Conservation (phyloP, 1,140 invertebrate species). For the Leptopilina clavipes region DNA sequence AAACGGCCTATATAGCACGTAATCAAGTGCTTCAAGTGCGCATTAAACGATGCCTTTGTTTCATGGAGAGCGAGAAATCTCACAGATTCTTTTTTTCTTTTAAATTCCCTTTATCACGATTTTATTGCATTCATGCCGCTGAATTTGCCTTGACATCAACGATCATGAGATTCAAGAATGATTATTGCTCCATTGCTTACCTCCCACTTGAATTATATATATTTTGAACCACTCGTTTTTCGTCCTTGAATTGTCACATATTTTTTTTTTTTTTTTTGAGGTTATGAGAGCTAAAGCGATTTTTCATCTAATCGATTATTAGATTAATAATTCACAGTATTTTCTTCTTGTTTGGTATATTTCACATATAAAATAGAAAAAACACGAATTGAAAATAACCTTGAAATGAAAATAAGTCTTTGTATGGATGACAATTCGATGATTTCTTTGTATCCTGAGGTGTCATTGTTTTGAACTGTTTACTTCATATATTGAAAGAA, state of each 20-base stretch:
- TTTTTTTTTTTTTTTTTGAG: background rate
- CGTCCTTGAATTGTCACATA: background rate
- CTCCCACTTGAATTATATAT: slow-evolving; percentile 15
- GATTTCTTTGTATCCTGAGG: background rate
- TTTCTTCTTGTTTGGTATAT: background rate
- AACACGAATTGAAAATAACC: background rate
- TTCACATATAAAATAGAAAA: slow-evolving; percentile 35
- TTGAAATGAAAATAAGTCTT: background rate
- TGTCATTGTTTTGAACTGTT: slow-evolving; percentile 8
- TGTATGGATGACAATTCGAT: background rate
- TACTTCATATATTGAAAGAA: background rate
- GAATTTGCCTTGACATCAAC: slow-evolving; percentile 38
- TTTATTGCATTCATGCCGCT: background rate
- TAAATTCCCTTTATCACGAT: background rate
- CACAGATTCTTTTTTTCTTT: background rate
- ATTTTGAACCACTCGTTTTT: background rate
- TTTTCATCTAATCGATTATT: background rate
- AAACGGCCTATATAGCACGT: too few species aligned
- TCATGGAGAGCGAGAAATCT: slow-evolving; percentile 30
- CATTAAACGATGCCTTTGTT: slow-evolving; percentile 34
- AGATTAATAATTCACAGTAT: background rate
- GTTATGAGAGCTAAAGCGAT: background rate
- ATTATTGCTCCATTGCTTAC: slow-evolving; percentile 35
- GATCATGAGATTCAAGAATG: slow-evolving; percentile 35
- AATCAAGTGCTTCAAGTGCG: slow-evolving; percentile 35